phyloP scores from a whole-genome alignment of 2,113 vertebrate species.

The Macrotis lagotis region DNA sequence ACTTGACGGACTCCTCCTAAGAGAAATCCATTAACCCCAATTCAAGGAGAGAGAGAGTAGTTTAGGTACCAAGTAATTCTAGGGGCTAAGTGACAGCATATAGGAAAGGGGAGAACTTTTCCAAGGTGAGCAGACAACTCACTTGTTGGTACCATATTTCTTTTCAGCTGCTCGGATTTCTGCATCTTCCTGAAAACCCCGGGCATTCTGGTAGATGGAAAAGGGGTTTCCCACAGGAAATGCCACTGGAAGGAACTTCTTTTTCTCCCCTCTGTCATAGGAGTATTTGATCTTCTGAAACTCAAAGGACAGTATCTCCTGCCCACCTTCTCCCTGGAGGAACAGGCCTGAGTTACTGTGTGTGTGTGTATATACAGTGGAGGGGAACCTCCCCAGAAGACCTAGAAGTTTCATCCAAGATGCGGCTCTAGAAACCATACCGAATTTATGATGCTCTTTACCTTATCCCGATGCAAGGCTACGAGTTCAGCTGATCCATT shows the following conservation, averaged over 20 bases:
- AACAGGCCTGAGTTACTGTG: not conserved
- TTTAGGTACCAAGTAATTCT: not conserved
- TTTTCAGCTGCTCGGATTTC: constrained; percentile 92
- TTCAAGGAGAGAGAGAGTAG: not conserved
- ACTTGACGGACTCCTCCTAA: not conserved
- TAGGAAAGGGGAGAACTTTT: not conserved
- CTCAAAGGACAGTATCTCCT: constrained; percentile 90
- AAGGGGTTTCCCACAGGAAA: constrained; percentile 89
- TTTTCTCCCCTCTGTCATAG: constrained; percentile 88
- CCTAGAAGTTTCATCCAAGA: not conserved
- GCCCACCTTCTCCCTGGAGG: constrained; percentile 88
- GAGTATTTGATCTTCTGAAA: constrained; percentile 97
- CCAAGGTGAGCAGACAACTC: constrained; percentile 23
- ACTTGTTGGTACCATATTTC: constrained; percentile 91
- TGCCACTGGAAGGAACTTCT: constrained; percentile 89
- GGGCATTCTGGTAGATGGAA: constrained; percentile 89
- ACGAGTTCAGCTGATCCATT: constrained; percentile 95
- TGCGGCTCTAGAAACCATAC: not conserved
- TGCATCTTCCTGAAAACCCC: constrained; percentile 93
- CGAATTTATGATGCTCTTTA: constrained; percentile 72
- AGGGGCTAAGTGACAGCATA: not conserved
- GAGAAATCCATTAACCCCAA: not conserved
- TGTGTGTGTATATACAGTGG: not conserved
- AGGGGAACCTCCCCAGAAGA: not conserved
- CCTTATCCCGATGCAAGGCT: constrained; percentile 90